Evolutionary conservation across 2,113 vertebrate genomes (phyloP).

Genomic region (Dolichotis patagonum): DNA sequence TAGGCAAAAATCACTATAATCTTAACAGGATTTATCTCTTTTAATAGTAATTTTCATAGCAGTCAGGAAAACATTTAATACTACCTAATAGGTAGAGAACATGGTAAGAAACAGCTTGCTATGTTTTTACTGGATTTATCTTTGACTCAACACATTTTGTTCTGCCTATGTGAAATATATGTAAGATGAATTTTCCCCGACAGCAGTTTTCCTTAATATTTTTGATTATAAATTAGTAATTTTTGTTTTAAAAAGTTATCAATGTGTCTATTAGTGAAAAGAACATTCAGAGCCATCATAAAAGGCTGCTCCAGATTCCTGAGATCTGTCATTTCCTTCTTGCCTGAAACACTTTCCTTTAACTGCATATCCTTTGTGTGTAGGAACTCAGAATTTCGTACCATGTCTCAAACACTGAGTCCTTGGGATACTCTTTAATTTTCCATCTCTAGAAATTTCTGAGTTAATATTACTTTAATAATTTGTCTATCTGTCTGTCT

Average conservation of each 20-base stretch:
- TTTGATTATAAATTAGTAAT: slow-evolving; percentile 35
- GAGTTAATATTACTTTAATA: neutral
- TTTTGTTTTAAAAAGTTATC: slow-evolving; percentile 56
- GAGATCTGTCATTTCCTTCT: neutral
- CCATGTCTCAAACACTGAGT: neutral
- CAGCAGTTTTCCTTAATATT: slow-evolving; percentile 27
- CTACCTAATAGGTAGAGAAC: slow-evolving; percentile 25
- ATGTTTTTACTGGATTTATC: neutral
- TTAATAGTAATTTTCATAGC: neutral
- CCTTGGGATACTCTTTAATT: neutral
- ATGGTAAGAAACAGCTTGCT: neutral
- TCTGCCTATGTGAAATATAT: neutral
- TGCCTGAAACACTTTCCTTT: neutral
- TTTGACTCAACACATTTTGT: neutral
- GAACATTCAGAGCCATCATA: neutral
- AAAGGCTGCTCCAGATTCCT: neutral
- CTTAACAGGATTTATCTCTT: neutral
- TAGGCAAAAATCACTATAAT: slow-evolving; percentile 49
- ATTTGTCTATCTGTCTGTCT: neutral
- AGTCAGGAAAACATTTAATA: neutral
- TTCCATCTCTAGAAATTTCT: neutral
- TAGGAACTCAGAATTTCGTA: neutral
- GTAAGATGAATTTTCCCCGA: neutral
- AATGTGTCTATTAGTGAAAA: neutral
- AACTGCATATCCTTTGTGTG: neutral